Conservation (phyloP, 2,113 vertebrate genomes). For the Microcebus murinus region DNA sequence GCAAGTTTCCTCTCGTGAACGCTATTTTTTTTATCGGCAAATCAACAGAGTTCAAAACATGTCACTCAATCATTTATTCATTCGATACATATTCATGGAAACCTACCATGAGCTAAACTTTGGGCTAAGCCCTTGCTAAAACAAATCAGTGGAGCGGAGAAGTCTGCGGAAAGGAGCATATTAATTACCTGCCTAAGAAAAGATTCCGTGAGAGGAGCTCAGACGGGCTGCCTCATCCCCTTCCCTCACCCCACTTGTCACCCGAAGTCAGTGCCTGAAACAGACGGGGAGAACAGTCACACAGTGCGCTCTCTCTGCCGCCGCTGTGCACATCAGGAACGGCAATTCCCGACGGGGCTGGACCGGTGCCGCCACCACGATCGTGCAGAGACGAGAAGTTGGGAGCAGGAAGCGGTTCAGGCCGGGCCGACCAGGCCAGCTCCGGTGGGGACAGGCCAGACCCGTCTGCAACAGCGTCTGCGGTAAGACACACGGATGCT, state of each 20-base stretch:
- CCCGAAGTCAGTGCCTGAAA: not conserved
- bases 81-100: not conserved
- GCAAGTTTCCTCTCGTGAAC: not conserved
- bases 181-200: not conserved
- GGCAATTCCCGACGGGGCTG: slow-evolving; percentile 22
- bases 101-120: not conserved
- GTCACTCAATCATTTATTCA: not conserved
- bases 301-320: not conserved
- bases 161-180: not conserved
- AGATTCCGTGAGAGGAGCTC: not conserved
- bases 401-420: slow-evolving; percentile 5
- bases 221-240: too few species aligned
- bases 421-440: not conserved
- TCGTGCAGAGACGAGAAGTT: not conserved
- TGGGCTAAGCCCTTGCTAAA: not conserved
- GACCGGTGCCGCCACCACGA: slow-evolving; percentile 50
- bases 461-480: slow-evolving; percentile 55
- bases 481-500: slow-evolving; percentile 45
- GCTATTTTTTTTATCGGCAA: not conserved
- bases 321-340: not conserved
- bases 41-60: not conserved
- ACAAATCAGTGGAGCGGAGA: not conserved
- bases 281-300: not conserved
- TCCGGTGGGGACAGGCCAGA: slow-evolving; percentile 66
- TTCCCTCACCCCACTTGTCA: rapidly evolving